These are phyloP conservation scores for Coenobita brevimanus DNA, from an alignment of 1,140 invertebrate species.

Conservation along the genomic window DNA sequence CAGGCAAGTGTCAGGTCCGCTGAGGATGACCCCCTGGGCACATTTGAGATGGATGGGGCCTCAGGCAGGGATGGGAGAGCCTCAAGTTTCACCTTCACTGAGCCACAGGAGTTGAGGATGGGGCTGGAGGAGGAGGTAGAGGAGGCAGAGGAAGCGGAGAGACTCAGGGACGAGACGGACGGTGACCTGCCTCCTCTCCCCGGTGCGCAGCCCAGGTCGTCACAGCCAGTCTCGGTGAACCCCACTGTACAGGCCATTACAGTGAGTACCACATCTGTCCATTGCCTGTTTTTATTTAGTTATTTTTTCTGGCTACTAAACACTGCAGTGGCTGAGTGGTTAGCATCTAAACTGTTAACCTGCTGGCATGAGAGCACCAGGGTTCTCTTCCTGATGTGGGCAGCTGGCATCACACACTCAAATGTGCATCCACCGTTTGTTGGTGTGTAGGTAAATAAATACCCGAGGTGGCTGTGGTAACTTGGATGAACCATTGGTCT, in stretches of 20 bases:
- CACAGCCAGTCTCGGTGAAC: constrained; percentile 39
- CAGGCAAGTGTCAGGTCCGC: constrained; percentile 20
- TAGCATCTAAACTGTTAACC: too few relatives aligned
- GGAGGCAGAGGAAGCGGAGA: not conserved
- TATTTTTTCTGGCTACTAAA: too few relatives aligned
- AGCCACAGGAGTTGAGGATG: not conserved
- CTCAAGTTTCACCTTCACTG: not conserved
- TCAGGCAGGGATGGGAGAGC: not conserved
- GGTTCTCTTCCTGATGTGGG: too few relatives aligned
- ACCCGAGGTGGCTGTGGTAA: too few relatives aligned
- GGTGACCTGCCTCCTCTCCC: constrained; percentile 22
- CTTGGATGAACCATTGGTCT: too few relatives aligned
- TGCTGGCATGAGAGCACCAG: too few relatives aligned
- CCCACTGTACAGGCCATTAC: constrained; percentile 38
- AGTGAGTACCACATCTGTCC: not conserved
- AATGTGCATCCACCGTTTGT: too few relatives aligned
- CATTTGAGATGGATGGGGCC: constrained; percentile 51
- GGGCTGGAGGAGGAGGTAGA: not conserved
- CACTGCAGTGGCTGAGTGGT: too few relatives aligned
- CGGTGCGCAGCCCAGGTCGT: constrained; percentile 8
- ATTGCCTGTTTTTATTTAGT: not conserved
- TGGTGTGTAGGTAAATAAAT: too few relatives aligned
- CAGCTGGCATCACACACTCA: too few relatives aligned
- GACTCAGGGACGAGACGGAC: constrained; percentile 30
- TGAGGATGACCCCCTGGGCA: constrained; percentile 33